Evolutionary conservation across 2,113 vertebrate genomes (phyloP).

Genomic region (Nestor notabilis): DNA sequence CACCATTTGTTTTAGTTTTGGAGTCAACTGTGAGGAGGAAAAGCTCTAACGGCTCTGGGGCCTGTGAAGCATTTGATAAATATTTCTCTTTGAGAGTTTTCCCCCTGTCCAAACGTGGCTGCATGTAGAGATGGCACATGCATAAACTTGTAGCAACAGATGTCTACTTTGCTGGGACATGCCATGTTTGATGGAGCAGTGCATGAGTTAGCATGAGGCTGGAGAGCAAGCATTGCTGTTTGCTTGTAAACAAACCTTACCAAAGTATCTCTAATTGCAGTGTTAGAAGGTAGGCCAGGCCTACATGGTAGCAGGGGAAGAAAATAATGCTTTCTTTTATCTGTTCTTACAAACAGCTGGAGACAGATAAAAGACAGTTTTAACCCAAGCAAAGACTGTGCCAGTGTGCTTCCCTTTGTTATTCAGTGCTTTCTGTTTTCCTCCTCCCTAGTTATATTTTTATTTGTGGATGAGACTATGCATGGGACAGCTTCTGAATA

Average conservation of each 20-base stretch:
- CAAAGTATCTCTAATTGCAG: constrained; percentile 41
- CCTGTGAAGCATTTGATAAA: constrained; percentile 4
- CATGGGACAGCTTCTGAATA: not conserved
- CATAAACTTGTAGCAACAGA: not conserved
- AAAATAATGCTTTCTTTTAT: constrained; percentile 64
- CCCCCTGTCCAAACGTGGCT: not conserved
- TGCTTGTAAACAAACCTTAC: constrained; percentile 56
- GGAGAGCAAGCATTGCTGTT: constrained; percentile 38
- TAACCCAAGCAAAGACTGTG: constrained; percentile 41
- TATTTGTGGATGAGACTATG: not conserved
- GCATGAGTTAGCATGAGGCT: not conserved
- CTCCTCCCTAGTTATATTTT: not conserved
- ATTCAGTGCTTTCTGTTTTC: not conserved
- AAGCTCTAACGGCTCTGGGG: not conserved
- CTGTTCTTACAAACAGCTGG: constrained; percentile 56
- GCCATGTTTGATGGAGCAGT: not conserved
- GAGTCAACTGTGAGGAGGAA: not conserved
- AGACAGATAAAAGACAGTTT: constrained; percentile 65
- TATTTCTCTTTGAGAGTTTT: not conserved
- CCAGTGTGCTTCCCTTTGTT: constrained; percentile 27
- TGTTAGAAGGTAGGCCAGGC: constrained; percentile 17
- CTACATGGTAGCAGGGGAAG: not conserved
- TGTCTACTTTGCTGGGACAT: not conserved
- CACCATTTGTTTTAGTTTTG: constrained; percentile 47
- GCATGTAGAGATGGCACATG: not conserved